phyloP scores from a whole-genome alignment of 2,113 vertebrate genomes.

The Oncorhynchus masou region DNA sequence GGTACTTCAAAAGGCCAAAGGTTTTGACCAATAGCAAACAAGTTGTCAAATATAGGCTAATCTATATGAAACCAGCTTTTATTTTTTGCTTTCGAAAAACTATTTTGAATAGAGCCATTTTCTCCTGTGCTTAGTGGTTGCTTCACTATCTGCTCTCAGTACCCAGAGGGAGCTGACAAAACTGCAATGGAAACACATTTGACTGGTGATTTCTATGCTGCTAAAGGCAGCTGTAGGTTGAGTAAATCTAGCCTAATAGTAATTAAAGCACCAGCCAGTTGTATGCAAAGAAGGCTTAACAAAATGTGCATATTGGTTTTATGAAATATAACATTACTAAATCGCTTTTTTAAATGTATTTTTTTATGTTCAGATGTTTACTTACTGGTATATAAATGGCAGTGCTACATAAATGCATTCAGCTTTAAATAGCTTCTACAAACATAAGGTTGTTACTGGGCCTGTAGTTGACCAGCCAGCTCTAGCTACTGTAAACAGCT shows the following conservation, averaged over 20 bases:
- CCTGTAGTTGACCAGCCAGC: background rate
- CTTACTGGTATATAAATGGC: no score
- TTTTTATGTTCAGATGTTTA: no score
- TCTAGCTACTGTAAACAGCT: background rate
- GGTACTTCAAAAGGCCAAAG: background rate
- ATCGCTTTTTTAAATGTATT: no score
- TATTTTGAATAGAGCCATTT: background rate
- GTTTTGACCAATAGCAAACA: background rate
- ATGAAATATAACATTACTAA: background rate
- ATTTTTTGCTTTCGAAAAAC: background rate
- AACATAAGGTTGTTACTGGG: no score
- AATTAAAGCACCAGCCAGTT: background rate
- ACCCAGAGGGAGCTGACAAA: background rate
- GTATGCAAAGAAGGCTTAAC: background rate
- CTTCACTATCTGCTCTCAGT: background rate
- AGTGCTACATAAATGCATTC: no score
- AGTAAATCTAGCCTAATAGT: background rate
- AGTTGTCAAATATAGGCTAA: background rate
- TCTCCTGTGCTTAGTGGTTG: background rate
- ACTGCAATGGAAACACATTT: background rate
- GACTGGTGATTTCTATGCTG: background rate
- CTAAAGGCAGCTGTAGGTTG: no score
- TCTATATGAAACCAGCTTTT: no score
- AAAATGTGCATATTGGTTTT: background rate
- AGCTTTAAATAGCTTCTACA: no score